Conservation (phyloP, 2,113 vertebrate genomes). For the Otocyon megalotis region DNA sequence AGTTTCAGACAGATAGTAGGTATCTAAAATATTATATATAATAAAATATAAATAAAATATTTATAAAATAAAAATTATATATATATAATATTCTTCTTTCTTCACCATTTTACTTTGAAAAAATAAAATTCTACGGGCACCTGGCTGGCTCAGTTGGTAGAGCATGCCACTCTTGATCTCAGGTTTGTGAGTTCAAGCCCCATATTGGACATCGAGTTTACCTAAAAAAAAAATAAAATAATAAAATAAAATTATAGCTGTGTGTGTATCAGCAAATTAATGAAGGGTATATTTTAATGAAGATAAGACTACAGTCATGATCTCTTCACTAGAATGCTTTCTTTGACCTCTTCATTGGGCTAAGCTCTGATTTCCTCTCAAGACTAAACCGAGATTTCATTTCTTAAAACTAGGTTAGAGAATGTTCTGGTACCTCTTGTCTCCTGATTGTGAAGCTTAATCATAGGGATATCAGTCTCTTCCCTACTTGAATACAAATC, state of each 20-base stretch:
- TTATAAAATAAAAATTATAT: too few species aligned
- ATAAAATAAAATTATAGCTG: neutral
- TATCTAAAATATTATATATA: neutral
- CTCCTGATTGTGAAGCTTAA: neutral
- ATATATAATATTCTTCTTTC: neutral
- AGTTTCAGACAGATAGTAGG: neutral
- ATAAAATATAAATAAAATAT: too few species aligned
- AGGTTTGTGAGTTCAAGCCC: neutral
- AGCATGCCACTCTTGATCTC: neutral
- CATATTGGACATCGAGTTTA: neutral
- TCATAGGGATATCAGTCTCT: neutral
- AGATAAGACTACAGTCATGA: neutral
- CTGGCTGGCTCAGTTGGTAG: neutral
- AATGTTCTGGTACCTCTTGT: neutral
- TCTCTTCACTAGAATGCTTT: neutral
- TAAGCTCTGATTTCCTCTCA: neutral
- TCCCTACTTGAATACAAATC: neutral
- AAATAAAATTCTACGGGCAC: neutral
- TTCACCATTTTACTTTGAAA: neutral
- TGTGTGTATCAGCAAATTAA: neutral
- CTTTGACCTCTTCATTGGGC: neutral
- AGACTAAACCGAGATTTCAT: neutral
- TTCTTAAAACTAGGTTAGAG: neutral
- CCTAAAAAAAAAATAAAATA: neutral
- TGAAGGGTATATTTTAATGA: neutral